phyloP scores from a whole-genome alignment of 2,888 invertebrate genomes.

The Ryuthela nishihirai region DNA sequence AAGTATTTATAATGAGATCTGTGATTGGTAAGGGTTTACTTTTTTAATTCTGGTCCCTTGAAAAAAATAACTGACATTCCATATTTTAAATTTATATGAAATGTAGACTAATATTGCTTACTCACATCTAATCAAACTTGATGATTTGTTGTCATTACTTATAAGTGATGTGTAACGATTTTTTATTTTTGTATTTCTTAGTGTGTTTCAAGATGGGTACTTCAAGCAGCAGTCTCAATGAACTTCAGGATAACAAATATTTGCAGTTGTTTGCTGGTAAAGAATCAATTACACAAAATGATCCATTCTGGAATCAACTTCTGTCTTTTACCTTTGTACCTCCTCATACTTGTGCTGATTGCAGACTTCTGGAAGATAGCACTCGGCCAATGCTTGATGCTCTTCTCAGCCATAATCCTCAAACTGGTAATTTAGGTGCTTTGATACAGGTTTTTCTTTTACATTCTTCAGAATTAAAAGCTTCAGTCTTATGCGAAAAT shows the following conservation, averaged over 20 bases:
- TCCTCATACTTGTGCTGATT: slow-evolving; percentile 61
- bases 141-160: too few relatives aligned
- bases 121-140: too few relatives aligned
- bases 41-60: too few relatives aligned
- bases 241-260: slow-evolving; percentile 73
- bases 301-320: slow-evolving; percentile 91
- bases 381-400: slow-evolving; percentile 70
- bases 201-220: slow-evolving; percentile 38
- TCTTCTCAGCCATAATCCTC: slow-evolving; percentile 75
- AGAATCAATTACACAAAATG: slow-evolving; percentile 75
- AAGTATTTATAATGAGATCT: too few relatives aligned
- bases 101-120: too few relatives aligned
- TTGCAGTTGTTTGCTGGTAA: slow-evolving; percentile 72
- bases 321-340: slow-evolving; percentile 79
- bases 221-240: slow-evolving; percentile 55
- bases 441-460: slow-evolving; percentile 80
- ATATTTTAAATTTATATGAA: too few relatives aligned
- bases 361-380: slow-evolving; percentile 73
- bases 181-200: background rate
- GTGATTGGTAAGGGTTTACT: too few relatives aligned
- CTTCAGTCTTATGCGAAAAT: slow-evolving; percentile 81
- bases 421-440: slow-evolving; percentile 84
- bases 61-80: too few relatives aligned
- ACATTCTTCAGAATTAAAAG: slow-evolving; percentile 74
- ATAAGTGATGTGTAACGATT: too few relatives aligned